Percentiles rank a stretch among this genome's conserved stretches.
phyloP scores from a whole-genome alignment of 2,888 invertebrate genomes.

The Adineta ricciae region DNA sequence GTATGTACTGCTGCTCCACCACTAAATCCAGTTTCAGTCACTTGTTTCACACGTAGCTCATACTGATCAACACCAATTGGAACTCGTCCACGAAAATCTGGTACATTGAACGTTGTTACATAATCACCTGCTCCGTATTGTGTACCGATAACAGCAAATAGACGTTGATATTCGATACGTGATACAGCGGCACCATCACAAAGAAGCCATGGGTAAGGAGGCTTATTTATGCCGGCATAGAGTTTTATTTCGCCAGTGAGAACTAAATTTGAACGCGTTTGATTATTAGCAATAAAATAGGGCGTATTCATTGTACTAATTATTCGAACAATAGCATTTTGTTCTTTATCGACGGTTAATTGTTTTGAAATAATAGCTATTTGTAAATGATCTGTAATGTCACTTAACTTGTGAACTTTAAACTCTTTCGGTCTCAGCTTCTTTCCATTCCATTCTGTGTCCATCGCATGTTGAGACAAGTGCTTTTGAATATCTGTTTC shows the following conservation, averaged over 20 bases:
- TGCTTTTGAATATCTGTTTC: not conserved
- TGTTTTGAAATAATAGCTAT: not conserved
- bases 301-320: not conserved
- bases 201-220: not conserved
- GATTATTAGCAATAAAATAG: not conserved
- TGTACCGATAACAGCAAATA: not conserved
- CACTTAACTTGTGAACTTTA: not conserved
- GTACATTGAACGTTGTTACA: not conserved
- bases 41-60: not conserved
- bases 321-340: not conserved
- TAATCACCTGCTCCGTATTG: not conserved
- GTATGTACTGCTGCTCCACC: not conserved
- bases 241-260: not conserved
- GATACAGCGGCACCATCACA: not conserved
- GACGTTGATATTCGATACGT: not conserved
- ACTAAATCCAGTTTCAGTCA: not conserved
- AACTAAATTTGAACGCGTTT: not conserved
- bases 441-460: not conserved
- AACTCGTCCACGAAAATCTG: constrained; percentile 1
- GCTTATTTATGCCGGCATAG: not conserved
- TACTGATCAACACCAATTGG: not conserved
- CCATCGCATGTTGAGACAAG: not conserved
- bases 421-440: not conserved
- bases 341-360: not conserved
- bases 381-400: not conserved